These are phyloP conservation scores for Amphiura filiformis DNA, from an alignment of 35 echinoderm and acorn worm species.

Conservation along the genomic window DNA sequence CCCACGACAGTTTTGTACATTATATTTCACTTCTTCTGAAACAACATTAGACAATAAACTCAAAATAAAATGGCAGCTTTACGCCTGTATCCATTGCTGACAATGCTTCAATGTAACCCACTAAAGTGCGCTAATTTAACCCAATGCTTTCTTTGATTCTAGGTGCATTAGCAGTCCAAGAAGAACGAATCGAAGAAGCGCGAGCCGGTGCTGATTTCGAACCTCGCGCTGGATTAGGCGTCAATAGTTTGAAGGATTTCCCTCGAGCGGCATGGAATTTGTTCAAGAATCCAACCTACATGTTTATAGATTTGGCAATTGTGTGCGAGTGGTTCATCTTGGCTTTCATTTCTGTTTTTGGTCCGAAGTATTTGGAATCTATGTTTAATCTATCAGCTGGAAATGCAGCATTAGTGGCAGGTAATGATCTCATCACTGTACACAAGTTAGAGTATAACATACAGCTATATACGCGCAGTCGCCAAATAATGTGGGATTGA, in stretches of 20 bases:
- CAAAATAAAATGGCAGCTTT: no score
- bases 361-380: slow-evolving; percentile 82
- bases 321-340: slow-evolving; percentile 63
- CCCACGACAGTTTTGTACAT: no score
- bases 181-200: slow-evolving; percentile 7
- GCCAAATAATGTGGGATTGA: no score
- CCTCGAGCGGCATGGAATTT: slow-evolving; percentile 54
- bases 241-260: slow-evolving; percentile 53
- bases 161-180: not conserved
- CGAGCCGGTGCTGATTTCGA: slow-evolving; percentile 16
- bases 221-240: slow-evolving; percentile 21
- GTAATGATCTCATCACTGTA: no score
- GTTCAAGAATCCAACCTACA: slow-evolving; percentile 61
- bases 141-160: no score
- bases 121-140: no score
- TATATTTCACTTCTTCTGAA: no score
- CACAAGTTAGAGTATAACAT: no score
- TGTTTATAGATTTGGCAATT: slow-evolving; percentile 55
- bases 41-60: no score
- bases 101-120: no score
- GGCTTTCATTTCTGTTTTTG: slow-evolving; percentile 69
- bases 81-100: no score
- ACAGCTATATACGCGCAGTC: no score
- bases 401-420: slow-evolving; percentile 62
- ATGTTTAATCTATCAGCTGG: slow-evolving; percentile 60